phyloP scores from a whole-genome alignment of 2,888 invertebrate genomes.

The Parnassius orleans region DNA sequence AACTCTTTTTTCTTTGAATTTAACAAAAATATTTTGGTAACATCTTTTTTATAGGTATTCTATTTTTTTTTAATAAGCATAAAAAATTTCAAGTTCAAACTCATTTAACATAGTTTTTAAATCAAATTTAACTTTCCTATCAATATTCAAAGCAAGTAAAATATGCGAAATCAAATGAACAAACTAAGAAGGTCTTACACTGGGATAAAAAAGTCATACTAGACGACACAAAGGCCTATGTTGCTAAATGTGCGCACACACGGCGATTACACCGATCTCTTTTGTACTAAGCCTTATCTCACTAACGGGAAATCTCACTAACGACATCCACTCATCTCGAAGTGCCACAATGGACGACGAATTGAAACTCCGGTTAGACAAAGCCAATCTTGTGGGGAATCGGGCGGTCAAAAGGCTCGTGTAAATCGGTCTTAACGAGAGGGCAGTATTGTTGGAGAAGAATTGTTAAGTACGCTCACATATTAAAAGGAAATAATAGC shows the following conservation, averaged over 20 bases:
- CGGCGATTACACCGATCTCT: slow-evolving; percentile 65
- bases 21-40: too few species aligned
- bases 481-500: slow-evolving; percentile 15
- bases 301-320: slow-evolving; percentile 59
- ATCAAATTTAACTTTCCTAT: background rate
- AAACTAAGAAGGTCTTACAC: slow-evolving; percentile 14
- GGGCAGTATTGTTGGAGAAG: slow-evolving; percentile 42
- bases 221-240: slow-evolving; percentile 37
- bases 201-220: slow-evolving; percentile 36
- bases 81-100: background rate
- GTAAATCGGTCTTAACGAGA: slow-evolving; percentile 56
- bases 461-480: slow-evolving; percentile 32
- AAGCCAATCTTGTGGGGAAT: slow-evolving; percentile 58
- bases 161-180: slow-evolving; percentile 6
- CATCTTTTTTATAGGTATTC: too few species aligned
- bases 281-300: slow-evolving; percentile 73
- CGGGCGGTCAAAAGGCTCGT: slow-evolving; percentile 48
- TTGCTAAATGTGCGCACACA: slow-evolving; percentile 53
- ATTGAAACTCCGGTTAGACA: slow-evolving; percentile 75
- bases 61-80: too few species aligned
- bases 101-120: background rate
- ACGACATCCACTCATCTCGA: slow-evolving; percentile 75
- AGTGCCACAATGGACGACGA: slow-evolving; percentile 68
- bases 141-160: background rate
- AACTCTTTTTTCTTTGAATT: too few species aligned